phyloP scores from a whole-genome alignment of 2,113 vertebrate species.

The Nansenia antarctica region DNA sequence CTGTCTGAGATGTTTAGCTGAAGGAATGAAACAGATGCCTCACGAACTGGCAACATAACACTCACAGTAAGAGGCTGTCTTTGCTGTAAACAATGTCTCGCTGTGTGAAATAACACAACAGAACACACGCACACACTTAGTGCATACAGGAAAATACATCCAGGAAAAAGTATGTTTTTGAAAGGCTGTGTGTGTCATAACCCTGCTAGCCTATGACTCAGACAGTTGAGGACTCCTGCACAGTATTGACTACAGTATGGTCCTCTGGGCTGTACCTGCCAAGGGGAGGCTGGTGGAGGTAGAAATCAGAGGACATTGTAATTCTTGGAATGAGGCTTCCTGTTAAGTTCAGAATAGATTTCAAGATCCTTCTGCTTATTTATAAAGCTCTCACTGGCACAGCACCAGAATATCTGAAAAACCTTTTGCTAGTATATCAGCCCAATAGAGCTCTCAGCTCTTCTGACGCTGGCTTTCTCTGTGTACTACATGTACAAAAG shows the following conservation, averaged over 20 bases:
- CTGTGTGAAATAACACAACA: too few species aligned
- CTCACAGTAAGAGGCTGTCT: background rate
- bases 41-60: background rate
- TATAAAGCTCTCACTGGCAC: background rate
- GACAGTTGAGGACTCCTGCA: background rate
- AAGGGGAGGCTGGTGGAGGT: conserved; percentile 7
- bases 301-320: conserved; percentile 6
- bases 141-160: background rate
- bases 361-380: too few species aligned
- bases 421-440: too few species aligned
- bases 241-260: background rate
- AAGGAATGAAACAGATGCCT: background rate
- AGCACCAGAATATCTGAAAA: too few species aligned
- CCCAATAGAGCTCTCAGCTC: too few species aligned
- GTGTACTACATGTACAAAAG: too few species aligned
- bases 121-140: background rate
- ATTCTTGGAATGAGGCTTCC: too few species aligned
- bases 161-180: background rate
- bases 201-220: background rate
- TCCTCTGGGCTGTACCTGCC: conserved; percentile 14
- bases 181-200: background rate
- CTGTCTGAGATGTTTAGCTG: background rate
- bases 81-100: too few species aligned
- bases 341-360: too few species aligned
- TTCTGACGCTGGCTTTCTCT: too few species aligned